phyloP scores from a whole-genome alignment of 2,113 vertebrate genomes.

The Vimba vimba region DNA sequence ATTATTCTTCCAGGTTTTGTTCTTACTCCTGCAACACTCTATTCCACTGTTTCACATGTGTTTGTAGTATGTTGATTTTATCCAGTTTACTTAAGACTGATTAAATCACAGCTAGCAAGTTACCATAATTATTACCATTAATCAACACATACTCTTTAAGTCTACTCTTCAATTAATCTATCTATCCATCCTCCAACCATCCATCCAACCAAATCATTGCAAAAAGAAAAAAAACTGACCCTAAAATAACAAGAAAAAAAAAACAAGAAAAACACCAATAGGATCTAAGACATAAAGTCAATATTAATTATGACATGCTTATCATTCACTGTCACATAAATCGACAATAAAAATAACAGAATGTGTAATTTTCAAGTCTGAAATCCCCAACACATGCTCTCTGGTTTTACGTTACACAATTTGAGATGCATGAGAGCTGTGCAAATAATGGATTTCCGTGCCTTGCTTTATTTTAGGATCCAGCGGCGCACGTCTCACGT shows the following conservation, averaged over 20 bases:
- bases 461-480: constrained; percentile 39
- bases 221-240: background rate
- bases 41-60: too few relatives aligned
- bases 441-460: constrained; percentile 35
- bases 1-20: too few relatives aligned
- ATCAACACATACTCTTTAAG: too few relatives aligned
- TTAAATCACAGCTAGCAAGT: too few relatives aligned
- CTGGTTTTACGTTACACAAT: background rate
- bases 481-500: background rate
- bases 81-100: too few relatives aligned
- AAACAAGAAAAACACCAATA: background rate
- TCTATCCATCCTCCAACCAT: background rate
- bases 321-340: background rate
- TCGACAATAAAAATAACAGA: background rate
- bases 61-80: too few relatives aligned
- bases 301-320: background rate
- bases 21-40: too few relatives aligned
- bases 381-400: background rate
- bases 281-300: background rate
- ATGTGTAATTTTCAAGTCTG: background rate
- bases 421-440: constrained; percentile 34
- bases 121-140: too few relatives aligned
- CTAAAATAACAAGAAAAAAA: background rate
- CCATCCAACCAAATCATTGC: background rate
- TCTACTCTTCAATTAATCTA: background rate